phyloP scores from a whole-genome alignment of 1,140 invertebrate genomes.

The Drosophila burlai region DNA sequence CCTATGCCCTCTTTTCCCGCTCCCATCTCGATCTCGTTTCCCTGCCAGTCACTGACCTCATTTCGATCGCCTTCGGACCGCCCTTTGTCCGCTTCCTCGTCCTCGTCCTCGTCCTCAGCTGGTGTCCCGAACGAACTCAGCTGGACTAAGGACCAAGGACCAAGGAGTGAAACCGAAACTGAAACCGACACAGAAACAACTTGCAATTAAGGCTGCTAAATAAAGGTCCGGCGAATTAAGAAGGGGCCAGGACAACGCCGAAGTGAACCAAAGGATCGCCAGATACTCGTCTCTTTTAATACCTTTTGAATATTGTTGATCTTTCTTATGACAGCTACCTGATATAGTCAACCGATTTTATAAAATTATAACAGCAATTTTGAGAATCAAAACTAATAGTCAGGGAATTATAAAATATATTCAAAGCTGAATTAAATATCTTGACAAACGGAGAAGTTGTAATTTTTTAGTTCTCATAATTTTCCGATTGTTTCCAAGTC shows the following conservation, averaged over 20 bases:
- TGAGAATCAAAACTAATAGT: too few species aligned
- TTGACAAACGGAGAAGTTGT: too few species aligned
- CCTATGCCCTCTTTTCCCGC: conserved; percentile 5
- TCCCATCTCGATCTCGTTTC: conserved; percentile 20
- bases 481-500: too few species aligned
- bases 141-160: conserved; percentile 5
- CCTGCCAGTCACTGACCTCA: conserved; percentile 73
- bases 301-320: too few species aligned
- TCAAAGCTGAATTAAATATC: too few species aligned
- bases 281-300: background rate
- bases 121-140: background rate
- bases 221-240: background rate
- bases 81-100: conserved; percentile 1
- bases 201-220: conserved; percentile 34
- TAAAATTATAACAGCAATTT: too few species aligned
- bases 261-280: conserved; percentile 1
- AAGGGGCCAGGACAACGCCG: conserved; percentile 1
- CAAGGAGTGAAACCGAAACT: conserved; percentile 20
- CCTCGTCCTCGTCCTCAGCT: background rate
- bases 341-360: too few species aligned
- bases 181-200: conserved; percentile 34
- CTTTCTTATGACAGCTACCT: too few species aligned
- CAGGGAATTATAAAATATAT: too few species aligned
- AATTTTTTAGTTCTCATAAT: too few species aligned
- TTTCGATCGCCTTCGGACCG: conserved; percentile 61